Evolutionary conservation across 1,140 invertebrate genomes (phyloP).

Genomic region (Lepidurus packardi): DNA sequence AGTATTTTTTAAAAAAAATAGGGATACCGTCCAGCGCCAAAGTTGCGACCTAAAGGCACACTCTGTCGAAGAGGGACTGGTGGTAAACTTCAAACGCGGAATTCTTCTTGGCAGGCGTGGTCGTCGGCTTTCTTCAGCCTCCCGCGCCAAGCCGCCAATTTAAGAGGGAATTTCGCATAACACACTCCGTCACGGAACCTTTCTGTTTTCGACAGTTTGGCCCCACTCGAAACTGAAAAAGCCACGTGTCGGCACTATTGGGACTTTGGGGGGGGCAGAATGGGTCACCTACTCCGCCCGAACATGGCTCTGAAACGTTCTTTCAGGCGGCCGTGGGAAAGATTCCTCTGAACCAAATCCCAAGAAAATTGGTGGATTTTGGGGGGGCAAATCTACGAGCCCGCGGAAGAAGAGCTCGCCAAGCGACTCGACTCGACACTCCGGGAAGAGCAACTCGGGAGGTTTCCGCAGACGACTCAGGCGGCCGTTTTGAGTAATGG

Average conservation of each 20-base stretch:
- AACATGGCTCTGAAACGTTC: neutral
- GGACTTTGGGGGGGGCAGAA: neutral
- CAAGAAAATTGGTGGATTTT: neutral
- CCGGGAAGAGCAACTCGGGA: constrained; percentile 1
- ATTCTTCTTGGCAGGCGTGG: neutral
- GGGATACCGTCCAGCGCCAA: neutral
- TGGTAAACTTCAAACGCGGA: neutral
- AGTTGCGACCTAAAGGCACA: neutral
- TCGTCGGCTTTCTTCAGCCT: neutral
- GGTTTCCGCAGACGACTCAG: neutral
- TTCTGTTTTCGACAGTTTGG: neutral
- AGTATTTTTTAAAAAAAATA: neutral
- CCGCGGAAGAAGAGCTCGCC: neutral
- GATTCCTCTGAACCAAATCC: too few relatives aligned
- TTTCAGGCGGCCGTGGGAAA: neutral
- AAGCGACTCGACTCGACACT: neutral
- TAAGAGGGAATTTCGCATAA: neutral
- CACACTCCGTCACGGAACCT: neutral
- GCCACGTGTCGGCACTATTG: too few relatives aligned
- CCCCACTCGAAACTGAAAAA: too few relatives aligned
- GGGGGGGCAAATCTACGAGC: neutral
- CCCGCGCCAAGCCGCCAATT: constrained; percentile 1
- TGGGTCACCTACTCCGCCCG: neutral
- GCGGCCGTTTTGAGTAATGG: constrained; percentile 6
- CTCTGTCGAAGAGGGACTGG: neutral